These are phyloP conservation scores for Acanthacorydalis orientalis DNA, from an alignment of 2,888 invertebrate genomes.

Conservation along the genomic window DNA sequence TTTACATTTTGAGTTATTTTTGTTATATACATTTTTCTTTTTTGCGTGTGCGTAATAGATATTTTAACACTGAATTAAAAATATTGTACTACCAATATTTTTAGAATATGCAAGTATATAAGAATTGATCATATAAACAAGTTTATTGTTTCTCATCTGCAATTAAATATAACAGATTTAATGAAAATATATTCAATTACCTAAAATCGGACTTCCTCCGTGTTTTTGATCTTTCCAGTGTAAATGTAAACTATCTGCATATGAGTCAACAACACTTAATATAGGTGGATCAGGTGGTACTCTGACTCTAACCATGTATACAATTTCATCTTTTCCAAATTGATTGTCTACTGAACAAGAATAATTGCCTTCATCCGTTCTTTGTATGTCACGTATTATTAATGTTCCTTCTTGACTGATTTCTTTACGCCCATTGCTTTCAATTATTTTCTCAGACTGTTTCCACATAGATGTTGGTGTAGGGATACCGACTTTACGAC, in stretches of 20 bases:
- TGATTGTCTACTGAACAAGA: slow-evolving; percentile 74
- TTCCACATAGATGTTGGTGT: slow-evolving; percentile 63
- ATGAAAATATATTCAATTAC: slow-evolving; percentile 16
- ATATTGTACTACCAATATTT: too few species aligned
- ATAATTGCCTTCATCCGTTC: slow-evolving; percentile 77
- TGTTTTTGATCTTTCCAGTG: slow-evolving; percentile 70
- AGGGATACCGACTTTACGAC: slow-evolving; percentile 72
- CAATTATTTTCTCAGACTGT: slow-evolving; percentile 56
- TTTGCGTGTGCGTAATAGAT: too few species aligned
- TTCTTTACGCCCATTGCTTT: slow-evolving; percentile 49
- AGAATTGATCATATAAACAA: too few species aligned
- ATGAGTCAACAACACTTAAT: slow-evolving; percentile 62
- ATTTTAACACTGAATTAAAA: too few species aligned
- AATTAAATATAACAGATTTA: too few species aligned
- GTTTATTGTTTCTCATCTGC: too few species aligned
- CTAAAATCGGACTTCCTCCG: slow-evolving; percentile 61
- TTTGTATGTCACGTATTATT: slow-evolving; percentile 59
- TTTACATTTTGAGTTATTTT: too few species aligned
- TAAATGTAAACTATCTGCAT: slow-evolving; percentile 65
- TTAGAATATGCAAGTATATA: too few species aligned
- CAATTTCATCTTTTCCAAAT: slow-evolving; percentile 68
- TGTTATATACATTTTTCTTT: too few species aligned
- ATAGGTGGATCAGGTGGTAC: slow-evolving; percentile 79
- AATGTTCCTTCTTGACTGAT: slow-evolving; percentile 55
- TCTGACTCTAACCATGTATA: slow-evolving; percentile 54